A percentile compares a stretch with the other conserved stretches of the same genome.
Conservation (phyloP, 2,113 vertebrate genomes). For the Passerina amoena region DNA sequence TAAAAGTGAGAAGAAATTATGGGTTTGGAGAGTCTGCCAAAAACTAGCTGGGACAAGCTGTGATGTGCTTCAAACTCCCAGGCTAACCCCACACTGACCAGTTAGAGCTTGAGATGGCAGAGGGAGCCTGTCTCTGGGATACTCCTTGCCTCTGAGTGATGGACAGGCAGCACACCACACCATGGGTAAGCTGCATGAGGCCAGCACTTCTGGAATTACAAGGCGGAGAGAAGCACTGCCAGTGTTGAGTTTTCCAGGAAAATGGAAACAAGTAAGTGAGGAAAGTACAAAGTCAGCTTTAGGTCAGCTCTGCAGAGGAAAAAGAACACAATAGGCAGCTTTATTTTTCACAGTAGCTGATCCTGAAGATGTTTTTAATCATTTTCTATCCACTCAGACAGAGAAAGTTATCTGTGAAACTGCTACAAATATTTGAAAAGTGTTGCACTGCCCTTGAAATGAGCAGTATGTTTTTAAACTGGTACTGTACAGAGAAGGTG, state of each 20-base stretch:
- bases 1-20: neutral
- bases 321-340: neutral
- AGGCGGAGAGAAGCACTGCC: neutral
- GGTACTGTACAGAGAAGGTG: neutral
- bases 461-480: neutral
- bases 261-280: neutral
- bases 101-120: neutral
- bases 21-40: neutral
- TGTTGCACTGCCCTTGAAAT: neutral
- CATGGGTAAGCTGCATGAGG: neutral
- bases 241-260: neutral
- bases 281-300: neutral
- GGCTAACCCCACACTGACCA: neutral
- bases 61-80: neutral
- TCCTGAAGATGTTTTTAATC: neutral
- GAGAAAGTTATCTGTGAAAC: neutral
- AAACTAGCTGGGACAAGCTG: neutral
- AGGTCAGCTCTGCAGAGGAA: neutral
- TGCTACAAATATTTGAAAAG: neutral
- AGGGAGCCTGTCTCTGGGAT: neutral
- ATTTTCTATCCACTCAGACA: neutral
- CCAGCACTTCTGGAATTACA: neutral
- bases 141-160: rapidly evolving
- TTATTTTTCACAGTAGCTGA: neutral
- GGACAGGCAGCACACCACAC: neutral